Conservation (phyloP, 2,113 vertebrate species). For the Phyllostomus discolor region DNA sequence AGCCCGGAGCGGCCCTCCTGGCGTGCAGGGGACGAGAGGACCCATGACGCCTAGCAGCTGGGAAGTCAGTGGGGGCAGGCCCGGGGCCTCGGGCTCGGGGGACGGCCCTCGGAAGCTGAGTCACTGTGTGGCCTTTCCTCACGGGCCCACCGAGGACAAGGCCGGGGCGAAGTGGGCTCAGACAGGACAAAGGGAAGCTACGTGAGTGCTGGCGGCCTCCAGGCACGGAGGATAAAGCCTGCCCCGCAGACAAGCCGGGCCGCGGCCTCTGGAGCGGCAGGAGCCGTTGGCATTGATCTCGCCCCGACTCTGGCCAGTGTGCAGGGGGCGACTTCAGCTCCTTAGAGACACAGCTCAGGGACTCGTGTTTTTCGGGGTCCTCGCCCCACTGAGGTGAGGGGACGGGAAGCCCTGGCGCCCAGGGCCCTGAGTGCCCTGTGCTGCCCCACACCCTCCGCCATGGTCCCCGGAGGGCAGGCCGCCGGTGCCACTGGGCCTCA, state of each 20-base stretch:
- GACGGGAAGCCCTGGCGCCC: no score
- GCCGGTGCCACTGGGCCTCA: fast-evolving
- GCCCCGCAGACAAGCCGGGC: neutral
- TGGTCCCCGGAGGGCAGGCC: neutral
- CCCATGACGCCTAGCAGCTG: fast-evolving
- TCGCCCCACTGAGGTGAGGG: neutral
- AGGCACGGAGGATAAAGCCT: neutral
- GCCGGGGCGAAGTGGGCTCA: neutral
- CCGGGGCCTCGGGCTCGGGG: neutral
- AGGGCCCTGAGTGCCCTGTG: neutral
- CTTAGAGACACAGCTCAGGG: neutral
- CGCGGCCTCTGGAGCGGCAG: no score
- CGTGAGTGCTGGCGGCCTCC: neutral
- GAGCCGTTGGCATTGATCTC: no score
- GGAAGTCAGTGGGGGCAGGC: neutral
- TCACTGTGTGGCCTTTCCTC: neutral
- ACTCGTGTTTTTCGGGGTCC: neutral
- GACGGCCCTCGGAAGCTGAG: fast-evolving
- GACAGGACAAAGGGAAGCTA: neutral
- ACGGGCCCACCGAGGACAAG: fast-evolving
- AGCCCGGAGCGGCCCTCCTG: neutral
- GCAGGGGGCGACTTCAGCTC: neutral
- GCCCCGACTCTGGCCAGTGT: neutral
- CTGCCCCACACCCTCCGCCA: neutral
- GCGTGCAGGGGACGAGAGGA: neutral